Base-by-base conservation (phyloP, 2,888 invertebrate genomes). In the Plusia festucae region DNA sequence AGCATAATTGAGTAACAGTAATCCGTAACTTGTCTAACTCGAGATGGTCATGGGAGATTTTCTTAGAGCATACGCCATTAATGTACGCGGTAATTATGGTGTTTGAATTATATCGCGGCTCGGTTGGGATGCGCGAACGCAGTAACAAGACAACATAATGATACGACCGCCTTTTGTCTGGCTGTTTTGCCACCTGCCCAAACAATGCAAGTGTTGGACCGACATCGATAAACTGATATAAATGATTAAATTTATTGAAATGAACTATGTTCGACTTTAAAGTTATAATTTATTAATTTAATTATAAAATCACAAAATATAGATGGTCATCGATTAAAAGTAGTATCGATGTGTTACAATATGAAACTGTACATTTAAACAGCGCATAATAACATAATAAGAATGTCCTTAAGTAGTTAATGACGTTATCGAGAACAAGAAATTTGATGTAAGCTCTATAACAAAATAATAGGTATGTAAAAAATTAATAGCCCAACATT, bases 111-210 rank as follows among this genome's bases (percentile, higher is more conserved):
- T 87, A 91, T 89, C 89, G 89, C 90, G 88, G 86, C 83, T 84
- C 83, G 62, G 71, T 70, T 73, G 76, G 85, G 92, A 92, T 90
- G 93, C 92, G 90, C 92, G 85, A 86, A 91, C 89, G 93, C 85
- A 88, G 91, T 93, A 94, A 94, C 94, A 93, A 94, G 95, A 94
- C 95, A 94, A 90, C 90, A 92, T 94, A 95, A 94, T 94, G 93
- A 94, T 93, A 92, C 88, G 87, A 85, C 88, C 88, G 89, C 86
- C 91, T 91, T 92, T 93, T 93, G 93, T 93, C 91, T 90, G 93
- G 88, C 85, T 87, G 91, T 93, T 94, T 94, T 93, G 93, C 95
- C 95, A 95, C 95, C 94, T 94, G 94, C 95, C 94, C 92, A 94
- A 94, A 94, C 92, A 91, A 69, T 76, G 60, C 62, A 72, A 88